Base-by-base conservation (phyloP, 2,888 invertebrate genomes). In the Syritta pipiens region DNA sequence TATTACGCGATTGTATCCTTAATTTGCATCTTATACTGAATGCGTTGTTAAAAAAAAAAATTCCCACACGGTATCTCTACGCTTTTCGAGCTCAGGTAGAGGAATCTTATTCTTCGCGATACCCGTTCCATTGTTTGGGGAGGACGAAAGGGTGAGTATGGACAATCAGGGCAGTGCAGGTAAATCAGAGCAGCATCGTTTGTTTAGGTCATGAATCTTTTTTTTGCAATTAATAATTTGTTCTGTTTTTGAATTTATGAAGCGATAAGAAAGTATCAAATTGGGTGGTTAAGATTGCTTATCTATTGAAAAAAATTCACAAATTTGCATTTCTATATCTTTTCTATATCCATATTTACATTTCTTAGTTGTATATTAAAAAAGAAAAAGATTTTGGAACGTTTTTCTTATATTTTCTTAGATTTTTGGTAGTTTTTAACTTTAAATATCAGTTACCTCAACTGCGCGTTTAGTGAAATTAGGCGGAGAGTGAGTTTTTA, bases 1-100 rank as follows among this genome's bases (percentile, higher is more conserved):
- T 51, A 69, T 62, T 74, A 62, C 79, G 79, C 79, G 79, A 44
- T 57, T 44, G 74, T 65, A 55, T 68, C 28, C 67, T 74, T 74
- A 79, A 79, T 79, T 79, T 79, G 68, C 79, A 79, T 74, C 79
- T 68, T 57, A 49, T 37, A 62, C 42, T 9, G 4, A 46, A 62
- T 55, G 65, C 65, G 67, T 49, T 68, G 72, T 5, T 26, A 26
- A 26, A 26, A 5, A 26, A 5, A 26, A 26, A 26, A 26, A 6
- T 1, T 26, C 5, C 26, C 26, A 26, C 26, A 26, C 26, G n/a
- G n/a, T n/a, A n/a, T n/a, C n/a, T n/a, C n/a, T n/a, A n/a, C n/a
- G n/a, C n/a, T n/a, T n/a, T n/a, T n/a, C n/a, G n/a, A n/a, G n/a
- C n/a, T n/a, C n/a, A n/a, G n/a, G 65, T 65, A 65, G 32, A 44